phyloP scores from a whole-genome alignment of 2,888 invertebrate genomes.

The Cylindroiulus punctatus region DNA sequence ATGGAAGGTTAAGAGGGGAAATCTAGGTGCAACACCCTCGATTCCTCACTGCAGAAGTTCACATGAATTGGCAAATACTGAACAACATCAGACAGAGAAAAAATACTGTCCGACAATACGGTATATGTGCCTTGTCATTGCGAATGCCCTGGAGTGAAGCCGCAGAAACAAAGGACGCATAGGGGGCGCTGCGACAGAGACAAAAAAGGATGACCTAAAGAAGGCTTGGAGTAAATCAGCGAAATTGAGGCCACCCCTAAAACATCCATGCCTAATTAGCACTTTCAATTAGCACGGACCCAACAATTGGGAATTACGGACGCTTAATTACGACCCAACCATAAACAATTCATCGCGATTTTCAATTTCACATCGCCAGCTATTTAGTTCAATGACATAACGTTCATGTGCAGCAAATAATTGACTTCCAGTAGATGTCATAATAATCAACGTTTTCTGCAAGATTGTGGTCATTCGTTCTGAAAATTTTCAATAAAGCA shows the following conservation, averaged over 20 bases:
- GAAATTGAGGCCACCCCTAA: background rate
- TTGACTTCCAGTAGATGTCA: background rate
- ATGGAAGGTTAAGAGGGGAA: background rate
- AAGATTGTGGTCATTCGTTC: background rate
- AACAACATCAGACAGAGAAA: background rate
- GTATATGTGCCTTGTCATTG: constrained; percentile 23
- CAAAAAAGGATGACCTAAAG: constrained; percentile 6
- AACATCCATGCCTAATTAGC: background rate
- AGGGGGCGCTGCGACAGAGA: constrained; percentile 13
- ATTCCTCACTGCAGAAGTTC: background rate
- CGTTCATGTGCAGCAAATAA: background rate
- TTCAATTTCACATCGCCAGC: constrained; percentile 4
- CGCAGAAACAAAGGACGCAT: constrained; percentile 8
- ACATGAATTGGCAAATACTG: background rate
- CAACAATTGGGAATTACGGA: background rate
- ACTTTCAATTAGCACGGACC: constrained; percentile 1
- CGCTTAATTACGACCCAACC: background rate
- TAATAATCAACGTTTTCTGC: background rate
- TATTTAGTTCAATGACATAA: background rate
- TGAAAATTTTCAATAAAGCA: background rate
- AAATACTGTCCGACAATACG: background rate
- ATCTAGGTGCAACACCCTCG: background rate
- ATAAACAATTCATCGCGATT: background rate
- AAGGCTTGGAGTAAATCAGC: background rate
- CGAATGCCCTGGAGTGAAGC: constrained; percentile 21